phyloP scores from a whole-genome alignment of 2,797 vertebrate genomes.

The Tokudaia muenninki region DNA sequence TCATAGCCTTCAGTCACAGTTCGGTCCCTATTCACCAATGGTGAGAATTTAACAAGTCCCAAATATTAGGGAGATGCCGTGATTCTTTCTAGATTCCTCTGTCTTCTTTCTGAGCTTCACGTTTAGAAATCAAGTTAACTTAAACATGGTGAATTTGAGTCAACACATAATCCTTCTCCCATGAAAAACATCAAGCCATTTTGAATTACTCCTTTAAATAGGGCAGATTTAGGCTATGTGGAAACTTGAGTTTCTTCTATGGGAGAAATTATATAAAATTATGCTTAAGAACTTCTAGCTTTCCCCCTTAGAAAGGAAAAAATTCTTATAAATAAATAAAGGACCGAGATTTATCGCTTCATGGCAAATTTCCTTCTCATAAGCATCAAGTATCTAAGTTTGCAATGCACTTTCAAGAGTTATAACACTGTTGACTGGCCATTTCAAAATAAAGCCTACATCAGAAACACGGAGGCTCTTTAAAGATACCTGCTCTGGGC shows the following conservation, averaged over 20 bases:
- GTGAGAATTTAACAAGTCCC: not conserved
- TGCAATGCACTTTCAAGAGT: constrained; percentile 27
- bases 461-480: not conserved
- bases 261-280: not conserved
- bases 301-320: not conserved
- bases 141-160: constrained; percentile 12
- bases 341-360: constrained; percentile 2
- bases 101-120: not conserved
- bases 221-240: not conserved
- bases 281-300: not conserved
- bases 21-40: not conserved
- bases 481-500: constrained; percentile 31
- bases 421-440: constrained; percentile 23
- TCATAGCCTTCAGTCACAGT: not conserved
- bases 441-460: constrained; percentile 55
- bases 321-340: constrained; percentile 37
- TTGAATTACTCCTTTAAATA: constrained; percentile 17
- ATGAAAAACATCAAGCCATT: constrained; percentile 41
- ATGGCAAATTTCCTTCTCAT: not conserved
- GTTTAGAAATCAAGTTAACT: constrained; percentile 1
- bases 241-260: not conserved
- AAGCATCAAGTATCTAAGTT: constrained; percentile 29
- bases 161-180: not conserved
- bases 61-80: not conserved
- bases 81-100: constrained; percentile 3